phyloP scores from a whole-genome alignment of 2,888 invertebrate species.

The Chirona hameri region DNA sequence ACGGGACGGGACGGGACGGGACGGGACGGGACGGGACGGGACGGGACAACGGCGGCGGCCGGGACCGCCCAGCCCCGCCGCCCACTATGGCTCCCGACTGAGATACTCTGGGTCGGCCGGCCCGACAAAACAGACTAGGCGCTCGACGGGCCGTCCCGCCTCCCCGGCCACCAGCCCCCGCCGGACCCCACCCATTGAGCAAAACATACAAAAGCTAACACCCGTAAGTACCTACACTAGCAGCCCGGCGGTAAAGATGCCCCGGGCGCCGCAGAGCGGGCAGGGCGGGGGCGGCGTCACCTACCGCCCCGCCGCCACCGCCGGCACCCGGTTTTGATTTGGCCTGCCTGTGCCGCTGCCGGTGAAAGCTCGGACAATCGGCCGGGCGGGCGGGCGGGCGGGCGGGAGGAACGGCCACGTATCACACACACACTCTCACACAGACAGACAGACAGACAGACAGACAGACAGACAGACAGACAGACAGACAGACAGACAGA shows the following conservation, averaged over 20 bases:
- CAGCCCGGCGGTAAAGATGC: not conserved
- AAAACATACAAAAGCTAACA: constrained; percentile 5
- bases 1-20: too few relatives aligned
- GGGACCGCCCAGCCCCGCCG: not conserved
- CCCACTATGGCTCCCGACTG: not conserved
- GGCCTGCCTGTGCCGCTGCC: not conserved
- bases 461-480: too few relatives aligned
- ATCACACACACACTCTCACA: not conserved
- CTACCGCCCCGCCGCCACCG: not conserved
- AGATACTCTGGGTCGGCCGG: not conserved
- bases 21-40: too few relatives aligned
- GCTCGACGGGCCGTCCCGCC: not conserved
- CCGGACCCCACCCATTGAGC: not conserved
- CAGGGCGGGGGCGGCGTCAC: not conserved
- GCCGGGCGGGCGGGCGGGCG: not conserved
- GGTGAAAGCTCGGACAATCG: not conserved
- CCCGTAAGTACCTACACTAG: constrained; percentile 12
- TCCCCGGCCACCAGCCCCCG: not conserved
- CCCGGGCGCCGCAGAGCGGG: not conserved
- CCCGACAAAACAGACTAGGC: constrained; percentile 13
- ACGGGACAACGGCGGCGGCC: too few relatives aligned
- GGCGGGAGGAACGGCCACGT: not conserved
- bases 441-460: not conserved
- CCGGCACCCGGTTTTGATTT: not conserved
- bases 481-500: too few relatives aligned